Evolutionary conservation across 2,888 invertebrate genomes (phyloP).

Genomic region (Cataglyphis rosenhaueri): DNA sequence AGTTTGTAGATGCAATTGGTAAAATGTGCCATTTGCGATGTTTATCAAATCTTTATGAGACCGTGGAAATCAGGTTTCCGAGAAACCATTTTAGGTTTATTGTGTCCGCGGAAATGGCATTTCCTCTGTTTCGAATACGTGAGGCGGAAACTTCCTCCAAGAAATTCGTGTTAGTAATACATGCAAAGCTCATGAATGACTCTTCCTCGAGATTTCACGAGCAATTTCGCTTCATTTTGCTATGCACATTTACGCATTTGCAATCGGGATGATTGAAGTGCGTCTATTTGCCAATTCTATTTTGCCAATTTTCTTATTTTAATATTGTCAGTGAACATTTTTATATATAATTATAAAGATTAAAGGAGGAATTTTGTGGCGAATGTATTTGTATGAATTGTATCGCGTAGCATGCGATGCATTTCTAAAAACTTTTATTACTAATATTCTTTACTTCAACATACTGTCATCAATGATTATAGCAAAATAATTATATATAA

Average conservation of each 20-base stretch:
- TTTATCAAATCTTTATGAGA: slow-evolving; percentile 3
- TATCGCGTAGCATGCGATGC: neutral
- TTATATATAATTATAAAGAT: slow-evolving; percentile 51
- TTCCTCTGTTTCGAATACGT: slow-evolving; percentile 36
- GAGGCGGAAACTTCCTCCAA: slow-evolving; percentile 28
- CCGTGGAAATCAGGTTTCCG: slow-evolving; percentile 31
- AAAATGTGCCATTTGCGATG: slow-evolving; percentile 18
- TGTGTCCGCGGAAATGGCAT: slow-evolving; percentile 41
- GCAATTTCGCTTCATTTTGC: neutral
- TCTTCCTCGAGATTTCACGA: neutral
- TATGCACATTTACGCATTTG: neutral
- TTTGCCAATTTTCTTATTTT: neutral
- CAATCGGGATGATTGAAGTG: neutral
- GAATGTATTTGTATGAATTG: too few species aligned
- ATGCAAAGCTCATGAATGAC: neutral
- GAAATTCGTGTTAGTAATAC: slow-evolving; percentile 35
- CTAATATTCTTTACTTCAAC: neutral
- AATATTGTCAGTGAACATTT: neutral
- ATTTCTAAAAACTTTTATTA: neutral
- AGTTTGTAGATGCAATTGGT: neutral
- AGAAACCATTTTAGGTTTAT: slow-evolving; percentile 39
- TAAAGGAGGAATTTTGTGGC: neutral
- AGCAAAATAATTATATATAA: neutral
- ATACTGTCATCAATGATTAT: neutral
- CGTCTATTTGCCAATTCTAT: neutral